phyloP scores from a whole-genome alignment of 2,888 invertebrate species.

The Synergus itoensis region DNA sequence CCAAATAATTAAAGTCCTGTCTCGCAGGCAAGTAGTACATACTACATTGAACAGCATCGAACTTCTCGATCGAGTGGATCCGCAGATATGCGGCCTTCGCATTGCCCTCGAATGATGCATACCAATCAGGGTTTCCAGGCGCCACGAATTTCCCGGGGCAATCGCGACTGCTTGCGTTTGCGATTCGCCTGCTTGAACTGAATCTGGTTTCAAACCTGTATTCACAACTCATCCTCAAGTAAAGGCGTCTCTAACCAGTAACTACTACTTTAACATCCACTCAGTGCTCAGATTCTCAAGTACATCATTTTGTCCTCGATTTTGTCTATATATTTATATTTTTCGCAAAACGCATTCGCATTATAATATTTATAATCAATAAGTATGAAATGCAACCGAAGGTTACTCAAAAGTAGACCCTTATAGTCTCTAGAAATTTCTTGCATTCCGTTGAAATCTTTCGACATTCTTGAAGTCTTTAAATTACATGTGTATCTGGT shows the following conservation, averaged over 20 bases:
- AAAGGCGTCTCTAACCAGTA: background rate
- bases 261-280: background rate
- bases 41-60: background rate
- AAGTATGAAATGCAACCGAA: no score
- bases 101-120: slow-evolving; percentile 46
- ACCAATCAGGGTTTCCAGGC: background rate
- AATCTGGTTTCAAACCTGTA: slow-evolving; percentile 7
- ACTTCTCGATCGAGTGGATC: slow-evolving; percentile 30
- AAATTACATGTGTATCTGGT: background rate
- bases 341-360: no score
- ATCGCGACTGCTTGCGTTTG: background rate
- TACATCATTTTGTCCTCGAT: background rate
- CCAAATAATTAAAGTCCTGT: slow-evolving; percentile 56
- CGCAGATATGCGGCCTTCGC: slow-evolving; percentile 47
- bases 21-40: slow-evolving; percentile 43
- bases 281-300: background rate
- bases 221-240: background rate
- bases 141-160: slow-evolving; percentile 3
- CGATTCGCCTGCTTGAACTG: background rate
- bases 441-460: no score
- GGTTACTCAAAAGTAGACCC: no score
- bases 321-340: background rate
- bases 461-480: no score
- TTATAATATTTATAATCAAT: no score
- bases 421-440: no score